Percentiles rank a stretch among this genome's conserved stretches.
Conservation (phyloP, 2,888 invertebrate genomes). For the Synergus laeviventris region DNA sequence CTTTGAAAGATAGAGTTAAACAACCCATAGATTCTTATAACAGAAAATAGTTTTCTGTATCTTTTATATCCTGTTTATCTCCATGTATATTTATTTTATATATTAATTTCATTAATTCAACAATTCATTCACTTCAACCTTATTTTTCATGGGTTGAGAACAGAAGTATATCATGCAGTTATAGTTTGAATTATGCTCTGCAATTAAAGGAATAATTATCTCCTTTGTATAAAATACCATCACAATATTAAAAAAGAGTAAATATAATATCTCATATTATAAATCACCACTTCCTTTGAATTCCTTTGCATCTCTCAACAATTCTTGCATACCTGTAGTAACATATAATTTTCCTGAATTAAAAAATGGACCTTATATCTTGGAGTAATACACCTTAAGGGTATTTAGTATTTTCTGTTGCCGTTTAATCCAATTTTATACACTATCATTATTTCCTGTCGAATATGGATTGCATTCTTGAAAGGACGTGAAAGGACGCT, state of each 20-base stretch:
- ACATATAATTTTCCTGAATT: neutral
- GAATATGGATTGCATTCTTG: neutral
- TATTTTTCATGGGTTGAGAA: neutral
- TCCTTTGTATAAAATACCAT: neutral
- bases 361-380: neutral
- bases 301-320: neutral
- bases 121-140: neutral
- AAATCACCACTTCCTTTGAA: neutral
- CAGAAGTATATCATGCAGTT: neutral
- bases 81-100: constrained; percentile 43
- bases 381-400: neutral
- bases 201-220: too few species aligned
- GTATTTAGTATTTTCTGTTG: too few species aligned
- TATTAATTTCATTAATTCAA: neutral
- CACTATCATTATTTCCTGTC: neutral
- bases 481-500: neutral
- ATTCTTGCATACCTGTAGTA: neutral
- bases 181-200: neutral
- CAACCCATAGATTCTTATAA: constrained; percentile 4
- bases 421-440: too few species aligned
- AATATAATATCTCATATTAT: neutral
- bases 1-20: constrained; percentile 27
- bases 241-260: neutral
- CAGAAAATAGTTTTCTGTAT: constrained; percentile 31
- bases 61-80: constrained; percentile 6